Evolutionary conservation across 1,140 invertebrate species (phyloP).

Genomic region (Conopomorpha cramerella): DNA sequence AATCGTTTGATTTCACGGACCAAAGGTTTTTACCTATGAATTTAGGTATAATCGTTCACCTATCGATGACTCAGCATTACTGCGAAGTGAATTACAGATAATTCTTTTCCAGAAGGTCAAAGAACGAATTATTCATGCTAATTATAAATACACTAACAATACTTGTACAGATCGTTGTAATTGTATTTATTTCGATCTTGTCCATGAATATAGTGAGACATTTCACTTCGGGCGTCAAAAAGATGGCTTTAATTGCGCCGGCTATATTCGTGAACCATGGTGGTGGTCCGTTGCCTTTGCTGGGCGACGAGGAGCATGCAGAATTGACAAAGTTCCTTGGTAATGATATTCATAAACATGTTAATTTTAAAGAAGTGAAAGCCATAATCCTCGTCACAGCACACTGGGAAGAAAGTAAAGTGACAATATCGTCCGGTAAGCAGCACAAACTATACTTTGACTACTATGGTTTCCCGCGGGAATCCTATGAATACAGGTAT

Average conservation of each 20-base stretch:
- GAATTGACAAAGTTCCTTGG: slow-evolving; percentile 32
- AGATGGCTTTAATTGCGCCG: slow-evolving; percentile 35
- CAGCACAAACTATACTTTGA: slow-evolving; percentile 47
- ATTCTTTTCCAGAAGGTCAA: not conserved
- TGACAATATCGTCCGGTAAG: slow-evolving; percentile 38
- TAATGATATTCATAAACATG: slow-evolving; percentile 36
- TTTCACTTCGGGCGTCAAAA: slow-evolving; percentile 24
- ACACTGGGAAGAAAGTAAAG: slow-evolving; percentile 38
- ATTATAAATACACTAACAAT: slow-evolving; percentile 38
- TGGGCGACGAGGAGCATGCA: slow-evolving; percentile 34
- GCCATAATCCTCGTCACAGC: slow-evolving; percentile 46
- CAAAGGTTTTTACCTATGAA: no score
- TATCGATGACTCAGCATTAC: no score
- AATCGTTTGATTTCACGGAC: no score
- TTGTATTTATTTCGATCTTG: slow-evolving; percentile 41
- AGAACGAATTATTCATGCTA: slow-evolving; percentile 18
- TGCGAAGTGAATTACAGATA: no score
- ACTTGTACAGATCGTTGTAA: slow-evolving; percentile 33
- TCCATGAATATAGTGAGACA: slow-evolving; percentile 46
- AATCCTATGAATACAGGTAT: slow-evolving; percentile 42
- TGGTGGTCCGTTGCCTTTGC: slow-evolving; percentile 38
- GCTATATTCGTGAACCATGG: slow-evolving; percentile 49
- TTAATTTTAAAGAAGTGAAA: slow-evolving; percentile 35
- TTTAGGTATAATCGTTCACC: no score
- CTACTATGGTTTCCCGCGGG: slow-evolving; percentile 46